Base-by-base conservation (phyloP, 2,797 vertebrate genomes). In the Hoplostethus atlanticus region DNA sequence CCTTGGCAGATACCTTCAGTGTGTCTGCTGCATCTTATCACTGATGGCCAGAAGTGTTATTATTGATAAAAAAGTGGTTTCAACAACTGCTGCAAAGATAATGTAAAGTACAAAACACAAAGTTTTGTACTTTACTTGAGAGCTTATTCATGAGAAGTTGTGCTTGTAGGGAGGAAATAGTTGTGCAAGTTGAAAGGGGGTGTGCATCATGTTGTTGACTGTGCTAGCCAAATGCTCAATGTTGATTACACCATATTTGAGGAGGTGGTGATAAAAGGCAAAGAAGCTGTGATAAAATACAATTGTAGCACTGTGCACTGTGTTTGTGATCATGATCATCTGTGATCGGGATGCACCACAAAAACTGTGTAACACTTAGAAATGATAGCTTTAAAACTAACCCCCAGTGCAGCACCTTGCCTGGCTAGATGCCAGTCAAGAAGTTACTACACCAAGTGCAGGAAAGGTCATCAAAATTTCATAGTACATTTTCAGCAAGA, bases 1-100 rank as follows among this genome's bases (percentile, higher is more conserved):
- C 83, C 73, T 86, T 84, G 84, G 87, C 76, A 59, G 74, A 85
- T 79, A 73, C 74, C 76, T 84, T 89, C 80, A 76, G n/a, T 71
- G 40, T 68, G 79, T 79, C 80, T 68, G 63, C 47, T 50, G 74
- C 58, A 40, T 80, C 84, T 81, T 79, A 81, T 89, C 79, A 31
- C 59, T 17, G 52, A 36, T 42, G 64, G 68, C 17, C 63, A 54
- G 57, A 73, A 81, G 68, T 64, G 58, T 67, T 42, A 30, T 40
- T 40, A 40, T 40, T 40, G 38, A 40, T 40, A 70, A 68, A 68
- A 31, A 76, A 64, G 64, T 63, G 58, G 52, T 67, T 47, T 36
- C 57, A 80, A 64, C 44, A 77, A 60, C 64, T 4, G 25, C 54
- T 21, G 21, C 21, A 21, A 21, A 21, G 59, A 9, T 58, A 25